Evolutionary conservation across 23 tunicate species (phyloP), one percentile per base, ranked within the genome.

Genomic region (Trididemnum miniatum): DNA sequence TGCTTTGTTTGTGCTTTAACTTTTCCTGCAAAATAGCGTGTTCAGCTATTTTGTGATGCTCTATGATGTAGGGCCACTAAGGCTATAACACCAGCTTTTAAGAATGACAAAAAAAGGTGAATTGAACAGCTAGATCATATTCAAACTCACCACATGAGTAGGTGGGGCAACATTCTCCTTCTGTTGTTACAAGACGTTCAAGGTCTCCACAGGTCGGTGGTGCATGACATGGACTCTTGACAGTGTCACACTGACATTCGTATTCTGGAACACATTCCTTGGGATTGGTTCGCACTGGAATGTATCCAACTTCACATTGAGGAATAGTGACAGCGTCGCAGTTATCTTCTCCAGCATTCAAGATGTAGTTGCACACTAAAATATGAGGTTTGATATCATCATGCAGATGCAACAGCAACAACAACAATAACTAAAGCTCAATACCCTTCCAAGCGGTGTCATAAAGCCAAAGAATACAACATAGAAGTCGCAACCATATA

Each of bases 351-450:
- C 93, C 93, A 3, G 80, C 77, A 24, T 65, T 84, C 35, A 84
- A 26, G 31, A 57, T 67, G 77, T 93, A 93, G 74, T 93, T 84
- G 89, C 98, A 93, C 26, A 88, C 98, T 93, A 63, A 7, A 37
- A 39, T 9, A 37, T 12, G 29, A 44, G 54, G 15, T 44, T 9
- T 44, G 9, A 9, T n/a, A n/a, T n/a, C n/a, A n/a, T n/a, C n/a
- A n/a, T n/a, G n/a, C n/a, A n/a, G n/a, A n/a, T n/a, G n/a, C n/a
- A n/a, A n/a, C n/a, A n/a, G n/a, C n/a, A n/a, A n/a, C n/a, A n/a
- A n/a, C n/a, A n/a, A n/a, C n/a, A n/a, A n/a, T n/a, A n/a, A n/a
- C n/a, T n/a, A n/a, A n/a, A n/a, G n/a, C n/a, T n/a, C n/a, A n/a
- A n/a, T n/a, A n/a, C n/a, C n/a, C n/a, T n/a, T n/a, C n/a, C n/a